Evolutionary conservation across 1,140 invertebrate genomes (phyloP), one percentile per base, ranked within the genome.

Genomic region (Aphaenogaster ashmeadi): DNA sequence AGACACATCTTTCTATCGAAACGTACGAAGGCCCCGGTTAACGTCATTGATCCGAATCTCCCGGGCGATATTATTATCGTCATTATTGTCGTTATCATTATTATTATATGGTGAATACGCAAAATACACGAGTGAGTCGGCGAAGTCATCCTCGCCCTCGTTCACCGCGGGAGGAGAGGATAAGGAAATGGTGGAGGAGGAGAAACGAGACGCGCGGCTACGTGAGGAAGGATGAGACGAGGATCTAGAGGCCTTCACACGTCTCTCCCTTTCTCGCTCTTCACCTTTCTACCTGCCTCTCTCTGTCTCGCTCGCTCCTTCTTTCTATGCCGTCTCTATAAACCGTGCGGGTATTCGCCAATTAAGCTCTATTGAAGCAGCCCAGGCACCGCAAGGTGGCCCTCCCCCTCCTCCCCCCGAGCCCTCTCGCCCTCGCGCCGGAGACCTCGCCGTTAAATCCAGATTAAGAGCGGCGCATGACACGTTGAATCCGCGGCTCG

Each of bases 381-480:
- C 79, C 62, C 89, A 87, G 88, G 85, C 87, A 88, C 90, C 89
- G 90, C 87, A 89, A 90, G 87, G 89, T 92, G 91, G 90, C 80
- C 69, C 80, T 84, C 69, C 8, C 44, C 13, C 54, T 83, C 67
- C 41, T 47, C 38, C 54, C 21, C 80, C 18, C 52, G 9, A 11
- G 38, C 13, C 80, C 80, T 44, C 80, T 83, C 67, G 41, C 69
- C 91, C 91, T 80, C 90, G 78, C 72, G 89, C 52, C 66, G 56
- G 54, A 87, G 90, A 88, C 85, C 88, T 87, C 87, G 88, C 91
- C 89, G 92, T 93, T 93, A 93, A 93, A 93, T 93, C 92, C 92
- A 93, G 93, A 93, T 93, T 93, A 93, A 92, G 92, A 93, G 88
- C 89, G 92, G 90, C 91, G 83, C 91, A 90, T 92, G 91, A 93